Evolutionary conservation across 2,113 vertebrate species (phyloP).

Genomic region (Euleptes europaea): DNA sequence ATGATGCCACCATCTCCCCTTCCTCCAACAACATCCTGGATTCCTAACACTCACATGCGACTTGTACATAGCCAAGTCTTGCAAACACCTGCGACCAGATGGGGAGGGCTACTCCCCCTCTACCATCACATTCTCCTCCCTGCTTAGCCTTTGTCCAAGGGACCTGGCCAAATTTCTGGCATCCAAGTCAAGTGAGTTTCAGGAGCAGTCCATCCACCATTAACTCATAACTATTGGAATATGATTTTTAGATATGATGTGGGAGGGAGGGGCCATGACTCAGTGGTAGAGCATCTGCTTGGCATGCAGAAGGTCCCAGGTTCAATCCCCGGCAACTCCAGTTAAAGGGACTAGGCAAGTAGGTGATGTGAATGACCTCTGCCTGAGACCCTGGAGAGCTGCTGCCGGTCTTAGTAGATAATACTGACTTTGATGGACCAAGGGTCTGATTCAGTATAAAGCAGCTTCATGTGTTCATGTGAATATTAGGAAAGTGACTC

Average conservation of each 20-base stretch:
- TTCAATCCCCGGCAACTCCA: too few relatives aligned
- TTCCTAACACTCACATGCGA: background rate
- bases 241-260: background rate
- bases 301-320: too few relatives aligned
- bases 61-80: background rate
- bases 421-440: too few relatives aligned
- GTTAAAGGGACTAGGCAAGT: too few relatives aligned
- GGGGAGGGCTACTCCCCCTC: background rate
- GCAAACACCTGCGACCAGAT: background rate
- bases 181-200: background rate
- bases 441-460: too few relatives aligned
- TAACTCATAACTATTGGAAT: background rate
- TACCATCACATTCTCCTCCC: accelerated
- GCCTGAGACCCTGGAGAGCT: too few relatives aligned
- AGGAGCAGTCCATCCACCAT: background rate
- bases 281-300: too few relatives aligned
- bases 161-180: accelerated
- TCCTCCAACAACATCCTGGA: background rate
- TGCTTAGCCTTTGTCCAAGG: background rate
- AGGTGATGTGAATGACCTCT: too few relatives aligned
- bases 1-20: background rate
- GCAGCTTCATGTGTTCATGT: too few relatives aligned
- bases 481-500: background rate
- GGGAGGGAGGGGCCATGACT: too few relatives aligned
- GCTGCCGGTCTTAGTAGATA: too few relatives aligned